Conservation (phyloP, 2,888 invertebrate genomes). For the Plagodis pulveraria region DNA sequence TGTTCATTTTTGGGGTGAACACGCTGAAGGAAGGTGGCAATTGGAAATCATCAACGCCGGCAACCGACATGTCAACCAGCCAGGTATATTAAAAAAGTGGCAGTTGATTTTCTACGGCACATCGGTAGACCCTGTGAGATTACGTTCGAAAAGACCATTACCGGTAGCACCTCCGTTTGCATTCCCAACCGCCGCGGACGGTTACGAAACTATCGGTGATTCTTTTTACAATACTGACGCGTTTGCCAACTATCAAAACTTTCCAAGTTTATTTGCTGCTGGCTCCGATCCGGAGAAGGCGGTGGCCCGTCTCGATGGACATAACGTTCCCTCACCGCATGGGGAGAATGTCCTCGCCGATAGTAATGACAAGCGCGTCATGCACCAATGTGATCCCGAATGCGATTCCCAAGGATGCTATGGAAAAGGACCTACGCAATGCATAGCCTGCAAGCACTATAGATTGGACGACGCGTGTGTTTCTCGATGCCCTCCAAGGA, state of each 20-base stretch:
- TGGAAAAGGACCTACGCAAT: slow-evolving; percentile 93
- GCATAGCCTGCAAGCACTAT: slow-evolving; percentile 92
- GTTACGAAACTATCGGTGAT: slow-evolving; percentile 85
- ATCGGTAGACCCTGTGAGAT: slow-evolving; percentile 91
- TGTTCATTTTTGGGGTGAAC: slow-evolving; percentile 99
- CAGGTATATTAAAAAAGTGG: slow-evolving; percentile 96
- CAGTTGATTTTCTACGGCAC: slow-evolving; percentile 98
- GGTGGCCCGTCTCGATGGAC: slow-evolving; percentile 88
- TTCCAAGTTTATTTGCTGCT: slow-evolving; percentile 91
- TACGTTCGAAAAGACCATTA: slow-evolving; percentile 85
- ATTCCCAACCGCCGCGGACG: slow-evolving; percentile 88
- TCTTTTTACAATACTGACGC: slow-evolving; percentile 88
- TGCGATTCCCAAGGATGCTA: slow-evolving; percentile 95
- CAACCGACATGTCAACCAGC: slow-evolving; percentile 92
- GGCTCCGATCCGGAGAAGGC: slow-evolving; percentile 92
- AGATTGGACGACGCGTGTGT: slow-evolving; percentile 93
- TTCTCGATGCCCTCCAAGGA: slow-evolving; percentile 93
- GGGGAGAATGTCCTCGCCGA: slow-evolving; percentile 86
- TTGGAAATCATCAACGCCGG: slow-evolving; percentile 91
- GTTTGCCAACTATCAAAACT: slow-evolving; percentile 90
- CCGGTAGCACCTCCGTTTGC: slow-evolving; percentile 84
- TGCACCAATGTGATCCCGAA: slow-evolving; percentile 89
- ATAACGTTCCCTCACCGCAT: slow-evolving; percentile 86
- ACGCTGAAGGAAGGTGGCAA: slow-evolving; percentile 94
- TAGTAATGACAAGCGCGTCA: slow-evolving; percentile 86